Evolutionary conservation across 2,113 vertebrate species (phyloP).

Genomic region (Ibidorhyncha struthersii): DNA sequence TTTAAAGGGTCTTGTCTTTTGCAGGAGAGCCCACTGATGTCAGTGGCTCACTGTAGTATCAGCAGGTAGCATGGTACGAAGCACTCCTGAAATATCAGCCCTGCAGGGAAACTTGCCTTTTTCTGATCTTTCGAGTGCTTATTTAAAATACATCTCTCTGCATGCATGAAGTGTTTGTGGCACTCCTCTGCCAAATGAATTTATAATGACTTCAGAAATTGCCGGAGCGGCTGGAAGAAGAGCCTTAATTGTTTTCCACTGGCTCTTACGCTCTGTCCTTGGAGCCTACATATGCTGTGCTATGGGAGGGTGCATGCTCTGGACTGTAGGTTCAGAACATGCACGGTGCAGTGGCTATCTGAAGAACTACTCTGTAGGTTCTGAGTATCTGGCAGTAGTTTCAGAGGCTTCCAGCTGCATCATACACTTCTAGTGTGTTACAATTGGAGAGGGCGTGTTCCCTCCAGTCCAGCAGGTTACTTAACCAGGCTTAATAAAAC

Average conservation of each 20-base stretch:
- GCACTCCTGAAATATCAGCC: background rate
- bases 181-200: background rate
- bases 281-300: background rate
- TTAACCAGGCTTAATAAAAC: background rate
- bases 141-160: background rate
- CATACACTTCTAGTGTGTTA: background rate
- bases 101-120: background rate
- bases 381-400: background rate
- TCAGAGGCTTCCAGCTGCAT: background rate
- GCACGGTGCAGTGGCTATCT: background rate
- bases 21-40: background rate
- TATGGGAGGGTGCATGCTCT: background rate
- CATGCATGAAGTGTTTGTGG: background rate
- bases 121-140: background rate
- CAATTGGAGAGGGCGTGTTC: background rate
- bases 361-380: background rate
- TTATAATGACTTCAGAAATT: background rate
- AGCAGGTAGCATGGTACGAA: background rate
- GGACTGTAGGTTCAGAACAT: background rate
- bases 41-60: background rate
- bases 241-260: background rate
- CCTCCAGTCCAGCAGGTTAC: background rate
- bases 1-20: background rate
- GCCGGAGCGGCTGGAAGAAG: background rate
- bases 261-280: background rate